These are phyloP conservation scores for Nibea coibor DNA, from an alignment of 2,113 vertebrate genomes.

Conservation along the genomic window DNA sequence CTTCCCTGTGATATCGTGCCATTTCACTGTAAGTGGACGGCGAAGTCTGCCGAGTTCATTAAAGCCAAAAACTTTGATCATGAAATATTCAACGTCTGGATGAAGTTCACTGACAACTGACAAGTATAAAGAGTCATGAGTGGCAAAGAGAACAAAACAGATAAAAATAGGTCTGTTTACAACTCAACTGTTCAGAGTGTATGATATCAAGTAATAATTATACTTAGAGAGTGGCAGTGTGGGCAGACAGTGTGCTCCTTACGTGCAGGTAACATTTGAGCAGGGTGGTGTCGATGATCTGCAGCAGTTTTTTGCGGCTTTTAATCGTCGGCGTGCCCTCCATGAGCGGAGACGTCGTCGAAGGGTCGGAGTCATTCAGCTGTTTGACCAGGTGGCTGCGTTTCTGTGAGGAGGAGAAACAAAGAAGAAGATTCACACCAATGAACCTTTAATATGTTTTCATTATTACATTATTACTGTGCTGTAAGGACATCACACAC, in stretches of 20 bases:
- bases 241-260: conserved; percentile 61
- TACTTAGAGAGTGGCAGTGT: not conserved
- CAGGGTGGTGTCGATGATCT: conserved; percentile 97
- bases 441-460: not conserved
- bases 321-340: conserved; percentile 98
- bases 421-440: not conserved
- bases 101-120: not conserved
- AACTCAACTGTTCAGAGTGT: not conserved
- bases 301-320: conserved; percentile 96
- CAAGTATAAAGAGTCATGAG: not conserved
- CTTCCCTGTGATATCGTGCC: not conserved
- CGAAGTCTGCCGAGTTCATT: not conserved
- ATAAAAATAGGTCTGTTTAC: not conserved
- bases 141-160: not conserved
- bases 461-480: no score
- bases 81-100: conserved; percentile 14
- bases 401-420: conserved; percentile 85
- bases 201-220: not conserved
- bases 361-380: conserved; percentile 94
- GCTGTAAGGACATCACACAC: not conserved
- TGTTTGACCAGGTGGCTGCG: conserved; percentile 97
- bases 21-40: not conserved
- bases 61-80: not conserved
- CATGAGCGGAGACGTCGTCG: conserved; percentile 94
- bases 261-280: conserved; percentile 98